These are phyloP conservation scores for Neostethus bicornis DNA, from an alignment of 2,797 vertebrate species.

Conservation along the genomic window DNA sequence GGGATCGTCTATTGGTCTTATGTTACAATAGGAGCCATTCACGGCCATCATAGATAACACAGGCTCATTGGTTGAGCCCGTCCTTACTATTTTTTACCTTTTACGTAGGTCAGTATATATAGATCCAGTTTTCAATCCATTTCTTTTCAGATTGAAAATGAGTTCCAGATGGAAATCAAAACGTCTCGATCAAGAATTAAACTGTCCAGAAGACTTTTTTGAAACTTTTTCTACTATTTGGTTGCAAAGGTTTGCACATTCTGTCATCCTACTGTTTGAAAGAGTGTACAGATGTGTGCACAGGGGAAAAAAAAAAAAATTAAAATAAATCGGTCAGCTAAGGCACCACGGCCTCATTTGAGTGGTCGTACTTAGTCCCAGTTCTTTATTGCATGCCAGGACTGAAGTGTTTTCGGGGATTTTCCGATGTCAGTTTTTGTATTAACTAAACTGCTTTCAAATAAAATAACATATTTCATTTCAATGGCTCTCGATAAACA, in stretches of 20 bases:
- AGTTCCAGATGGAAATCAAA: too few species aligned
- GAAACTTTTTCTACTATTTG: too few species aligned
- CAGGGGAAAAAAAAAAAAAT: conserved; percentile 27
- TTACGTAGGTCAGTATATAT: too few species aligned
- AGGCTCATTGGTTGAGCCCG: too few species aligned
- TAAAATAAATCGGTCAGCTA: conserved; percentile 44
- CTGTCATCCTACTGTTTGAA: conserved; percentile 8
- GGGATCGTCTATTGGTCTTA: too few species aligned
- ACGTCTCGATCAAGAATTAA: too few species aligned
- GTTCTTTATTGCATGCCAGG: conserved; percentile 20
- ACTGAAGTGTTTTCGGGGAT: conserved; percentile 31
- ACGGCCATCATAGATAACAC: too few species aligned
- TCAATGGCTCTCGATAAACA: conserved; percentile 29
- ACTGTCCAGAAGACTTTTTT: too few species aligned
- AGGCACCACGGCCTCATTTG: conserved; percentile 19
- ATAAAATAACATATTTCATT: conserved; percentile 52
- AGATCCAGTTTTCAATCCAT: too few species aligned
- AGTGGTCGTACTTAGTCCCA: conserved; percentile 21
- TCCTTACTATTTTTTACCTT: too few species aligned
- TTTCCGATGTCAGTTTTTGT: conserved; percentile 29
- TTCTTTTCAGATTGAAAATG: too few species aligned
- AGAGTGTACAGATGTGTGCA: conserved; percentile 21
- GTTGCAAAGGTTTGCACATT: conserved; percentile 11
- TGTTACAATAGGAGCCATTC: too few species aligned
- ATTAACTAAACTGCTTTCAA: conserved; percentile 44